A percentile compares a stretch with the other conserved stretches of the same genome.
phyloP scores from a whole-genome alignment of 2,888 invertebrate genomes.

The Oscheius sp. region DNA sequence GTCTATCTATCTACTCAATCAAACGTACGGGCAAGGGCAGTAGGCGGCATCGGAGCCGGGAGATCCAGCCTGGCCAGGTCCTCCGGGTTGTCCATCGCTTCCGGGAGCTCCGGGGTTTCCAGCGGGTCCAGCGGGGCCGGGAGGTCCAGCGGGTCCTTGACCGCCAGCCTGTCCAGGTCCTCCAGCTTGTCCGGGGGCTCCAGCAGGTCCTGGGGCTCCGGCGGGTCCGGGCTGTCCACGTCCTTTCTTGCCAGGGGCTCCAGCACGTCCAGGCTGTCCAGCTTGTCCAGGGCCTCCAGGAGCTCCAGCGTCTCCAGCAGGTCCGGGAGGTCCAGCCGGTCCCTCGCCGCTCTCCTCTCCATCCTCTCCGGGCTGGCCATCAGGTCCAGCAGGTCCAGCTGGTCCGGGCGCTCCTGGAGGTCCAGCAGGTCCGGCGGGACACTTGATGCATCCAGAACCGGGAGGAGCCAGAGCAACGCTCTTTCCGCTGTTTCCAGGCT shows the following conservation, averaged over 20 bases:
- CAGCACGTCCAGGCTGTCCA: constrained; percentile 42
- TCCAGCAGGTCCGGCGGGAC: constrained; percentile 30
- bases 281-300: constrained; percentile 40
- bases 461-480: neutral
- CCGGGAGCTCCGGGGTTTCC: constrained; percentile 11
- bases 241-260: constrained; percentile 50
- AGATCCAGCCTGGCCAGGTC: constrained; percentile 45
- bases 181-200: constrained; percentile 8
- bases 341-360: constrained; percentile 35
- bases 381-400: constrained; percentile 39
- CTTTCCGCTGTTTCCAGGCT: constrained; percentile 16
- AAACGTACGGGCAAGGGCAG: constrained; percentile 24
- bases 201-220: constrained; percentile 16
- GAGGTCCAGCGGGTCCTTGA: constrained; percentile 28
- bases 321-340: constrained; percentile 48
- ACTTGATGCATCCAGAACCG: constrained; percentile 28
- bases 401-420: constrained; percentile 36
- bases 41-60: constrained; percentile 37
- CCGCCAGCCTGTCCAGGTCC: neutral
- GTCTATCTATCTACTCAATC: too few species aligned
- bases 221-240: constrained; percentile 33
- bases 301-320: constrained; percentile 40
- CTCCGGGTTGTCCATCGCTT: constrained; percentile 19
- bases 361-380: constrained; percentile 32
- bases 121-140: constrained; percentile 46